Percentiles rank a stretch among this genome's conserved stretches.
Conservation (phyloP, 1,140 invertebrate genomes). For the Drosophila cardini region DNA sequence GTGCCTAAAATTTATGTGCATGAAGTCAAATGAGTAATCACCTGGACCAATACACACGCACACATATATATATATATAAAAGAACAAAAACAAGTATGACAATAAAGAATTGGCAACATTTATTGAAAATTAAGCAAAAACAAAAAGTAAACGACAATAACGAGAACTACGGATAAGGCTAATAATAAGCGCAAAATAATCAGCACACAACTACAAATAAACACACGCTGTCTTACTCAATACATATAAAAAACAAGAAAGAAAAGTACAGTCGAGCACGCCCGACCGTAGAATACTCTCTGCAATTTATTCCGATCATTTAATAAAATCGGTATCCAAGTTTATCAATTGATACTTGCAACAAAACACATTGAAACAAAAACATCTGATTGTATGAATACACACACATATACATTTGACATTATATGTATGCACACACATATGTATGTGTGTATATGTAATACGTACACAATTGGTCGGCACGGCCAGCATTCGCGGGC, state of each 20-base stretch:
- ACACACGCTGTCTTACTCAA: slow-evolving; percentile 3
- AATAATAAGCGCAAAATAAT: slow-evolving; percentile 82
- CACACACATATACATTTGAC: too few species aligned
- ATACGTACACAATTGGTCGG: too few species aligned
- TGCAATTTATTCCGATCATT: too few species aligned
- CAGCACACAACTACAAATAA: slow-evolving; percentile 47
- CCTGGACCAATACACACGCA: slow-evolving; percentile 43
- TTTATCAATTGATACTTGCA: too few species aligned
- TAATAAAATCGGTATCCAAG: too few species aligned
- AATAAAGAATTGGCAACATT: slow-evolving; percentile 73
- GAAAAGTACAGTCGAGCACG: too few species aligned
- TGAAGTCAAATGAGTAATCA: slow-evolving; percentile 83
- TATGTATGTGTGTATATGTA: too few species aligned
- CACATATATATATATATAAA: slow-evolving; percentile 13
- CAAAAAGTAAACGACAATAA: slow-evolving; percentile 34
- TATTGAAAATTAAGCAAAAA: slow-evolving; percentile 79
- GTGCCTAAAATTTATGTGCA: slow-evolving; percentile 79
- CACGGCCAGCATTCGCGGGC: too few species aligned
- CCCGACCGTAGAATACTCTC: too few species aligned
- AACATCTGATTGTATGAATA: too few species aligned
- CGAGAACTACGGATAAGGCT: slow-evolving; percentile 54
- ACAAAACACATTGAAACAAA: too few species aligned
- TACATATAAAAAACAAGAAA: slow-evolving; percentile 68
- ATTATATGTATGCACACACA: too few species aligned
- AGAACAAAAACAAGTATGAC: slow-evolving; percentile 37